These are phyloP conservation scores for Acronicta aceris DNA, from an alignment of 2,888 invertebrate species.

Conservation along the genomic window DNA sequence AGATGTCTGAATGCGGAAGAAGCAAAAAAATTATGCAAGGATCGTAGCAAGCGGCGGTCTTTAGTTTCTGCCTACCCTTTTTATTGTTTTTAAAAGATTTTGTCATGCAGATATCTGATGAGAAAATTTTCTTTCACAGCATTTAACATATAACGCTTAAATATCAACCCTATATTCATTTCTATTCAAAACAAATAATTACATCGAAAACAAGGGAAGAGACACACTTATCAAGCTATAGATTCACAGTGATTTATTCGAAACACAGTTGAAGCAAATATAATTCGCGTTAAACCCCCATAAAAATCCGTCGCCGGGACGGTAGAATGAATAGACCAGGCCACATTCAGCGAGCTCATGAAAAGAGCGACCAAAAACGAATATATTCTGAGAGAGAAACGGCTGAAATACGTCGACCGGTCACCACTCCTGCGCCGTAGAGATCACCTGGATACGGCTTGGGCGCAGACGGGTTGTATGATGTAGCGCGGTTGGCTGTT, in stretches of 20 bases:
- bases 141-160: too few species aligned
- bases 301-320: slow-evolving; percentile 79
- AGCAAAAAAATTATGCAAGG: too few species aligned
- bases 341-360: slow-evolving; percentile 83
- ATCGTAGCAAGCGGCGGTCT: too few species aligned
- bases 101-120: too few species aligned
- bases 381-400: slow-evolving; percentile 81
- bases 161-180: background rate
- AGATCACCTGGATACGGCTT: slow-evolving; percentile 56
- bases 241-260: slow-evolving; percentile 72
- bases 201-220: slow-evolving; percentile 39
- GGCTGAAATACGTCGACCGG: slow-evolving; percentile 81
- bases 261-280: slow-evolving; percentile 77
- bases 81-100: too few species aligned
- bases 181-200: slow-evolving; percentile 25
- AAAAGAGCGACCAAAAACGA: slow-evolving; percentile 85
- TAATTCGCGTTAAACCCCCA: slow-evolving; percentile 82
- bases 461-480: slow-evolving; percentile 12
- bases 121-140: too few species aligned
- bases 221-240: slow-evolving; percentile 53
- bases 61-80: too few species aligned
- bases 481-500: slow-evolving; percentile 15
- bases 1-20: too few species aligned
- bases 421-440: slow-evolving; percentile 58
- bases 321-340: slow-evolving; percentile 82